Conservation (phyloP, 2,888 invertebrate species). For the Pristionchus entomophagus region DNA sequence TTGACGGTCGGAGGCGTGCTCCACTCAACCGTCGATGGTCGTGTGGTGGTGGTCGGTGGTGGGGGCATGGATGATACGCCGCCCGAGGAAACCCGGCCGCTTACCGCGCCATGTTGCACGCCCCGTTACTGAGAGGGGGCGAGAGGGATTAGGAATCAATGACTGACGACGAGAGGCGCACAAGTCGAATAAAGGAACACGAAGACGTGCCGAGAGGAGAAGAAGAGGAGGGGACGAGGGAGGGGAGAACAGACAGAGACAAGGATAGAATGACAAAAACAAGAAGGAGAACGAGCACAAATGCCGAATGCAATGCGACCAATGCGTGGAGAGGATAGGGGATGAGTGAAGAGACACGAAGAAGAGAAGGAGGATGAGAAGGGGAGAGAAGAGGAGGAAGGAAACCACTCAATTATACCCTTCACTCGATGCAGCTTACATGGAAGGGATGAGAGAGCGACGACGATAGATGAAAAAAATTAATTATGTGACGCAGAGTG, state of each 20-base stretch:
- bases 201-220: background rate
- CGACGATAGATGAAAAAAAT: background rate
- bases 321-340: slow-evolving; percentile 22
- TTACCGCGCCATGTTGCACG: background rate
- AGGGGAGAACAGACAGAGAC: slow-evolving; percentile 8
- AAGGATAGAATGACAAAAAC: slow-evolving; percentile 32
- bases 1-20: background rate
- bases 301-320: slow-evolving; percentile 26
- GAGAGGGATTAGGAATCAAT: background rate
- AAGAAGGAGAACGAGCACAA: background rate
- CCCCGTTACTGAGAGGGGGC: background rate
- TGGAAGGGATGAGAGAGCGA: slow-evolving; percentile 36
- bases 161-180: background rate
- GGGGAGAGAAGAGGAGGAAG: background rate
- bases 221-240: background rate
- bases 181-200: slow-evolving; percentile 24
- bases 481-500: background rate
- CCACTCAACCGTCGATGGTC: background rate
- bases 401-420: slow-evolving; percentile 45
- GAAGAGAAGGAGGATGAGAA: background rate
- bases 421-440: slow-evolving; percentile 41
- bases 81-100: too few species aligned
- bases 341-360: background rate
- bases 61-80: slow-evolving; percentile 36
- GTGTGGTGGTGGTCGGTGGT: background rate